A percentile compares a stretch with the other conserved stretches of the same genome.
These are phyloP conservation scores for Xestia rhomboidea DNA, from an alignment of 2,888 invertebrate genomes.

Conservation along the genomic window DNA sequence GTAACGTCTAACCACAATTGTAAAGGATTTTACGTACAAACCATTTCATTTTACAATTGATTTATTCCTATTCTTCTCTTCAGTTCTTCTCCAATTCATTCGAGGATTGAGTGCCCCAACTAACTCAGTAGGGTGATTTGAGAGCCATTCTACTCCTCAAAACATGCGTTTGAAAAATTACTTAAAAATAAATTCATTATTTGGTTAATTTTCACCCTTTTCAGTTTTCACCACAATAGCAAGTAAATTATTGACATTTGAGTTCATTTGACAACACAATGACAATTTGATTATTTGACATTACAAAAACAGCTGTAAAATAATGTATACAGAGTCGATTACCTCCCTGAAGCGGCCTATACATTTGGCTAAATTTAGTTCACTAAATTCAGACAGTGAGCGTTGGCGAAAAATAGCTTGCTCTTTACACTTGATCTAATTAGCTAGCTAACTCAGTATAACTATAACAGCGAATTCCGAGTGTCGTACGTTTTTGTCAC, in stretches of 20 bases:
- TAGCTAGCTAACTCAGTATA: too few relatives aligned
- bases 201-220: neutral
- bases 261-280: neutral
- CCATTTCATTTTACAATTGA: conserved; percentile 59
- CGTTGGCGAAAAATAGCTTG: too few relatives aligned
- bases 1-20: conserved; percentile 41
- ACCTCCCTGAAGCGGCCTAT: too few relatives aligned
- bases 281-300: neutral
- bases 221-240: neutral
- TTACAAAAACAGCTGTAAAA: neutral
- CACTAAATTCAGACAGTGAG: too few relatives aligned
- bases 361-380: too few relatives aligned
- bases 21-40: conserved; percentile 56
- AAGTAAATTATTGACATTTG: conserved; percentile 6
- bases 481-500: too few relatives aligned
- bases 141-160: conserved; percentile 6
- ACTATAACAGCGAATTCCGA: too few relatives aligned
- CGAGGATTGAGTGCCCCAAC: neutral
- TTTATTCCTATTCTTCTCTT: neutral
- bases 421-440: too few relatives aligned
- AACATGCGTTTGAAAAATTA: neutral
- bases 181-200: neutral
- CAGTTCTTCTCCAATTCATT: neutral
- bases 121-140: neutral
- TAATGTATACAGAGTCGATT: neutral